A percentile compares a stretch with the other conserved stretches of the same genome.
phyloP scores from a whole-genome alignment of 2,888 invertebrate species.

The Caenorhabditis uteleia region DNA sequence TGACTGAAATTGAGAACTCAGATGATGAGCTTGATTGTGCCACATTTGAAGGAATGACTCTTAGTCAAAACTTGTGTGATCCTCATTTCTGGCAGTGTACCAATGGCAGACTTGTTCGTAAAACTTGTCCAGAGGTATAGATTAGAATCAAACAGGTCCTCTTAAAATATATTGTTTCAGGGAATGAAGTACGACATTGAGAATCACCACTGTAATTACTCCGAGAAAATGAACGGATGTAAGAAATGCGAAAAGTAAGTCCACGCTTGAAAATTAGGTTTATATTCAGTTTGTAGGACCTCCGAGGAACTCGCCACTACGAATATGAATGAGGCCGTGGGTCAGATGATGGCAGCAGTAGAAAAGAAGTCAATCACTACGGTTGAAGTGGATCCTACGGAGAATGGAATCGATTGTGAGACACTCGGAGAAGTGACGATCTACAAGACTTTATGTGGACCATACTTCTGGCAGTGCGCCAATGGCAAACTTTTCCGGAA shows the following conservation, averaged over 20 bases:
- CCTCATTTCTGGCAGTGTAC: conserved; percentile 11
- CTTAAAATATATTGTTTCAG: too few species aligned
- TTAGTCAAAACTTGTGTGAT: conserved; percentile 9
- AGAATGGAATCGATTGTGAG: conserved; percentile 29
- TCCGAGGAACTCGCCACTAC: too few species aligned
- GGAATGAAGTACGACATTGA: too few species aligned
- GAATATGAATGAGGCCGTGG: too few species aligned
- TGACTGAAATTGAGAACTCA: conserved; percentile 30
- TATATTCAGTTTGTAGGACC: too few species aligned
- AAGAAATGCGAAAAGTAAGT: background rate
- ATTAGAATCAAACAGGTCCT: too few species aligned
- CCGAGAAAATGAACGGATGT: conserved; percentile 10
- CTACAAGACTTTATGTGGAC: conserved; percentile 16
- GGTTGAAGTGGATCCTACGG: too few species aligned
- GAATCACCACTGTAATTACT: conserved; percentile 9
- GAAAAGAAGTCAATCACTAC: background rate
- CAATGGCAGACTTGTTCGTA: conserved; percentile 22
- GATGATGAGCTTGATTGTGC: too few species aligned
- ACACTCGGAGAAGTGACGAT: conserved; percentile 21
- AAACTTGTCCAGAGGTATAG: too few species aligned
- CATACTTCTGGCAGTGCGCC: conserved; percentile 43
- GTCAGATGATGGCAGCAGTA: too few species aligned
- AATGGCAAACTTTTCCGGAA: conserved; percentile 40
- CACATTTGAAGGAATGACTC: too few species aligned
- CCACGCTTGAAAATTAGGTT: conserved; percentile 7